These are phyloP conservation scores for Chromoteleia sp. DNA, from an alignment of 2,888 invertebrate genomes.

Conservation along the genomic window DNA sequence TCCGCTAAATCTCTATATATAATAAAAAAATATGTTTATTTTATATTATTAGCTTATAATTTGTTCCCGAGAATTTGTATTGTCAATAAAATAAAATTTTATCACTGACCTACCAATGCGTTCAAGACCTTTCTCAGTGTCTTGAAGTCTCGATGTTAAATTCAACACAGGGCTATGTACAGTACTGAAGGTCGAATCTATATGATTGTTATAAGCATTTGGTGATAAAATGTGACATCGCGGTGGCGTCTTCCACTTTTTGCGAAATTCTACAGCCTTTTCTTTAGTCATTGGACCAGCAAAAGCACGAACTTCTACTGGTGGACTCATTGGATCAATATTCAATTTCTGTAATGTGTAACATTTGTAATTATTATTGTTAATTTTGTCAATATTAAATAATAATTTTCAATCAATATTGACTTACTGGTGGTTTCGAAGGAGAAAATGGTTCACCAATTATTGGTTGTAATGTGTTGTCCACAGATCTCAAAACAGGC, in stretches of 20 bases:
- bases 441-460: constrained; percentile 93
- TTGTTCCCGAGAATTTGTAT: too few relatives aligned
- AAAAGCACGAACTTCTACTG: constrained; percentile 92
- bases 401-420: neutral
- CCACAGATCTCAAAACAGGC: constrained; percentile 92
- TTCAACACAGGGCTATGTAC: constrained; percentile 65
- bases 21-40: too few relatives aligned
- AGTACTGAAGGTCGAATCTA: constrained; percentile 39
- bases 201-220: constrained; percentile 62
- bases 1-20: constrained; percentile 88
- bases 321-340: constrained; percentile 88
- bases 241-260: constrained; percentile 94
- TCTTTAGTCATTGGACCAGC: constrained; percentile 96
- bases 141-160: constrained; percentile 86
- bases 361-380: too few relatives aligned
- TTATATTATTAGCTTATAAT: too few relatives aligned
- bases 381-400: neutral
- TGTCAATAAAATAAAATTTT: neutral
- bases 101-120: constrained; percentile 88
- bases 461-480: constrained; percentile 90
- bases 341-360: constrained; percentile 85
- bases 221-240: constrained; percentile 80
- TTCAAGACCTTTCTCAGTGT: constrained; percentile 95
- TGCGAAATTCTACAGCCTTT: constrained; percentile 90
- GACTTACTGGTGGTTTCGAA: constrained; percentile 88